Conservation (phyloP, 2,888 invertebrate species). For the Bugulina stolonifera region DNA sequence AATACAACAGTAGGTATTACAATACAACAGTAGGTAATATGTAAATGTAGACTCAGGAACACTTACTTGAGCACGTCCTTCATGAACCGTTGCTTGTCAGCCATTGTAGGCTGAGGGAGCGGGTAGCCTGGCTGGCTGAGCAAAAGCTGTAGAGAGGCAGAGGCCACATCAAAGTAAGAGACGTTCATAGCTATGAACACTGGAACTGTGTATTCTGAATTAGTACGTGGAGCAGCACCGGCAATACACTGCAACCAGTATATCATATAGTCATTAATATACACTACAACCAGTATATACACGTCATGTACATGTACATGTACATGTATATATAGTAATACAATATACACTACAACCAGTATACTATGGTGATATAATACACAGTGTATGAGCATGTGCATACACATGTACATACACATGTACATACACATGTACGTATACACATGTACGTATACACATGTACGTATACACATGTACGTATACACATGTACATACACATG, state of each 20-base stretch:
- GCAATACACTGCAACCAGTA: constrained; percentile 53
- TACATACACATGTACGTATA: neutral
- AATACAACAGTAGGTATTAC: no score
- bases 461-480: neutral
- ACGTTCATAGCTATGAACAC: constrained; percentile 64
- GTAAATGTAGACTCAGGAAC: no score
- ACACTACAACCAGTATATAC: no score
- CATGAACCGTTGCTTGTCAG: neutral
- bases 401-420: neutral
- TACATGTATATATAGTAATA: no score
- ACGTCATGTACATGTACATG: no score
- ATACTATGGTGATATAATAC: no score
- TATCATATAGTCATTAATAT: no score
- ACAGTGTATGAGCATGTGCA: neutral
- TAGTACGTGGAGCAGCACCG: constrained; percentile 60
- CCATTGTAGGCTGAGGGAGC: neutral
- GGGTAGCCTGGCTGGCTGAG: neutral
- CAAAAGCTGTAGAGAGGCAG: neutral
- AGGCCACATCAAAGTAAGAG: constrained; percentile 59
- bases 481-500: neutral
- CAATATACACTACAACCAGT: no score
- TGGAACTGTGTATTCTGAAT: constrained; percentile 62
- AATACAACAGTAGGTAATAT: no score
- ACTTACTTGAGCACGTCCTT: constrained; percentile 16
- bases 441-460: neutral